These are phyloP conservation scores for Pandemis corylana DNA, from an alignment of 2,888 invertebrate genomes.

Conservation along the genomic window DNA sequence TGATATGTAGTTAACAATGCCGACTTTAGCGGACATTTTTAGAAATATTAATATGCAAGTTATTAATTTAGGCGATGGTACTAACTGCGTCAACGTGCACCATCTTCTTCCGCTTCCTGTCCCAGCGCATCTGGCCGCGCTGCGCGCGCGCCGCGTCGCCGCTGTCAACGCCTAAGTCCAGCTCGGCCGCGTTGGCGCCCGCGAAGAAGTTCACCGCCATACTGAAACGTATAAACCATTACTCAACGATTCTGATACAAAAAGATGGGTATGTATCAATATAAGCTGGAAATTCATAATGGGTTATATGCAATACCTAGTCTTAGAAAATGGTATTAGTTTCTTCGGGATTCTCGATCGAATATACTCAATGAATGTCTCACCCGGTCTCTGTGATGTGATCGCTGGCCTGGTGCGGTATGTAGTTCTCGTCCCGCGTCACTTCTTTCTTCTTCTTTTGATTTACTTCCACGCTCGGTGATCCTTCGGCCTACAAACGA, in stretches of 20 bases:
- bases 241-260: too few relatives aligned
- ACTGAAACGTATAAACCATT: conserved; percentile 65
- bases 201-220: conserved; percentile 92
- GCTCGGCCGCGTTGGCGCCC: conserved; percentile 90
- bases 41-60: too few relatives aligned
- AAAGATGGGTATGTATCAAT: too few relatives aligned
- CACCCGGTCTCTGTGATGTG: conserved; percentile 93
- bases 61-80: background rate
- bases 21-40: too few relatives aligned
- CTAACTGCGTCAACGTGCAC: conserved; percentile 88
- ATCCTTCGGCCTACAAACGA: conserved; percentile 66
- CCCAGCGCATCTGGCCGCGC: conserved; percentile 92
- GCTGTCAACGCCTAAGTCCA: conserved; percentile 94
- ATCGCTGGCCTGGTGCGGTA: conserved; percentile 94
- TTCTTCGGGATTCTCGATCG: too few relatives aligned
- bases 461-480: conserved; percentile 44
- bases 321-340: too few relatives aligned
- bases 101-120: conserved; percentile 98
- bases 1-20: too few relatives aligned
- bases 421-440: conserved; percentile 92
- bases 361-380: conserved; percentile 45
- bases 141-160: conserved; percentile 86
- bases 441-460: conserved; percentile 82
- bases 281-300: too few relatives aligned
- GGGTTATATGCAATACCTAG: too few relatives aligned